Base-by-base conservation (phyloP, 2,797 vertebrate genomes). In the Cirrhinus molitorella region DNA sequence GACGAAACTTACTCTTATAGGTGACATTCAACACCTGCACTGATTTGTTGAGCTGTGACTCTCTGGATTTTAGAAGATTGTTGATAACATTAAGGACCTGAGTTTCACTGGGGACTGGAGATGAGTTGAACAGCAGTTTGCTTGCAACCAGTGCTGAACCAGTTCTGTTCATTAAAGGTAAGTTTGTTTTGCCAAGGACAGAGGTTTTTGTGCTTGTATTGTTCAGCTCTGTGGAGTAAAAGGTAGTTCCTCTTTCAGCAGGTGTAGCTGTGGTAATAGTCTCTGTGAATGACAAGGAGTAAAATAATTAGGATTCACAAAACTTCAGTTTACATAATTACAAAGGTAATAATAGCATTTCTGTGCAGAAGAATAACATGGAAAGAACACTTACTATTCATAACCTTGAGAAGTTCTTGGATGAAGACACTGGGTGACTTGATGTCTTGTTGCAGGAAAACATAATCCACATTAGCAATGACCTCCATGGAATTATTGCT, bases 61-160 rank as follows among this genome's bases (percentile, higher is more conserved):
- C 8, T 78, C 37, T 79, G 31, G n/a, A 21, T 5, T 14, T 53
- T 3, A 31, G 17, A 25, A 66, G 70, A 80, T 25, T 28, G 16
- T 14, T 13, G 37, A 57, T 74, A 13, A 17, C 68, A 34, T 7
- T 66, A 7, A 74, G 43, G n/a, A 65, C 76, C 57, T 23, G 57
- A 70, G 28, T 65, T 51, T 80, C 17, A 47, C 68, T 78, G 19
- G 78, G 70, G 21, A 82, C 34, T 70, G 53, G 63, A 43, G 79
- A 82, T n/a, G 80, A 79, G 45, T 23, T 85, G 74, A 85, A 82
- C n/a, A 65, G 16, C 40, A 85, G 21, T n/a, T 19, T 70, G 40
- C 51, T 16, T n/a, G 59, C 51, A 13, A 85, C 51, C n/a, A 77
- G 21, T 51, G 65, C 78, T 67, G 78, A 53, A 53, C 51, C 51